These are phyloP conservation scores for Phyllopteryx taeniolatus DNA, from an alignment of 2,113 vertebrate species.

Conservation along the genomic window DNA sequence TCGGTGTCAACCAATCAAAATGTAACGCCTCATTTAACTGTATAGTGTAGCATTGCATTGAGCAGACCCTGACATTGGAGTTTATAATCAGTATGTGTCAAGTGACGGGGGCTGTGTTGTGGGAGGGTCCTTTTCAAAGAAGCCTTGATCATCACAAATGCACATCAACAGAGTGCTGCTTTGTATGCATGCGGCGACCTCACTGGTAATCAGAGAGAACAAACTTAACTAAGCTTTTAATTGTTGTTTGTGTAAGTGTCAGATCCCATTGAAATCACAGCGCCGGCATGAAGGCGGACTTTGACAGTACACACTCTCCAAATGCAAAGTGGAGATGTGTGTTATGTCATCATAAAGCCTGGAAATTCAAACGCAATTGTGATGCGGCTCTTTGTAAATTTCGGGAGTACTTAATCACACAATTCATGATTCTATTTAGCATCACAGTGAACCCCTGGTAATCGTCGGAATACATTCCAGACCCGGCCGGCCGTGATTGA, in stretches of 20 bases:
- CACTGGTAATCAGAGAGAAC: conserved; percentile 68
- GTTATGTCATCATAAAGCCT: conserved; percentile 25
- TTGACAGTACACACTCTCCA: conserved; percentile 35
- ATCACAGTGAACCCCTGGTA: too few relatives aligned
- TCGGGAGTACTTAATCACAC: conserved; percentile 6
- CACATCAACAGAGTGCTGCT: conserved; percentile 51
- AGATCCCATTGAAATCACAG: conserved; percentile 59
- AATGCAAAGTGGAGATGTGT: conserved; percentile 35
- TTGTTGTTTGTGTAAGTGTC: conserved; percentile 73
- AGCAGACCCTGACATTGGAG: conserved; percentile 29
- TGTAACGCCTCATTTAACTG: conserved; percentile 47
- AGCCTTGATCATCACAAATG: conserved; percentile 58
- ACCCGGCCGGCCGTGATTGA: too few relatives aligned
- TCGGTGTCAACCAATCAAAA: conserved; percentile 50
- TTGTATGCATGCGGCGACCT: conserved; percentile 53
- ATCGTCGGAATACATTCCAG: too few relatives aligned
- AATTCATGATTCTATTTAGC: not conserved
- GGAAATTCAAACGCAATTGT: conserved; percentile 33
- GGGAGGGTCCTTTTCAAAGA: conserved; percentile 29
- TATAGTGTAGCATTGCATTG: conserved; percentile 31
- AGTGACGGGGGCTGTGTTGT: conserved; percentile 41
- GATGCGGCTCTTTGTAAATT: conserved; percentile 23
- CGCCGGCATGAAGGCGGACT: conserved; percentile 42
- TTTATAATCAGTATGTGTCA: conserved; percentile 49
- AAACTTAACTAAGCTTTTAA: conserved; percentile 76